Evolutionary conservation across 2,113 vertebrate genomes (phyloP), one percentile per base, ranked within the genome.

Genomic region (Petrocephalus zakoni): DNA sequence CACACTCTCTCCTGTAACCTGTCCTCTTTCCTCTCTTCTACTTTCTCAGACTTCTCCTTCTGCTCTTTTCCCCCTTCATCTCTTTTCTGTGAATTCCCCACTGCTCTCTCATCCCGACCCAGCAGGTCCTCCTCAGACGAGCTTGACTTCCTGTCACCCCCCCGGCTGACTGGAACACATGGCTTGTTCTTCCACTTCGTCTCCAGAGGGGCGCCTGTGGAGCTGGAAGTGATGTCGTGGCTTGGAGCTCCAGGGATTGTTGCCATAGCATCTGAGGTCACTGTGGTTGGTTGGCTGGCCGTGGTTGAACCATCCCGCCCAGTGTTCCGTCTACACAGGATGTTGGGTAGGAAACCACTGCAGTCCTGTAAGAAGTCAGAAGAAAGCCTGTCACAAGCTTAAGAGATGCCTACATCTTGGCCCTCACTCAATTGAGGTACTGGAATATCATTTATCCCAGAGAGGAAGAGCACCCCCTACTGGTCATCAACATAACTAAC

Each of bases 121-220:
- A 85, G 34, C 83, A 87, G 21, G 84, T 93, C 97, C 17, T 99
- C 97, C 52, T 97, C 97, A 0, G 97, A 97, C 7, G 97, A 97
- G 3, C 93, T 61, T 85, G 92, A 95, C 90, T 96, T 96, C 88
- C 93, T 97, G 91, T 97, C 96, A 56, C 95, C 96, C 92, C 96
- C 94, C 75, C 96, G 95, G 90, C 93, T 93, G 87, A 95, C 95
- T 68, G 97, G 91, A 90, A 96, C 94, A 61, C 94, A 95, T 84
- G 97, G 91, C 91, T 95, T 95, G 90, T 93, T 96, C 68, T 94
- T 96, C 34, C 95, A 92, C 22, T 96, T 95, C 89, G 96, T 94
- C 85, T 97, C 96, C 1, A 93, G 2, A 55, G 46, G 88, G 47
- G 88, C 82, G 29, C 91, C 89, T 89, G 89, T 90, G 15, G 88